Conservation (phyloP, 2,888 invertebrate genomes). For the Pyrgus malvae region DNA sequence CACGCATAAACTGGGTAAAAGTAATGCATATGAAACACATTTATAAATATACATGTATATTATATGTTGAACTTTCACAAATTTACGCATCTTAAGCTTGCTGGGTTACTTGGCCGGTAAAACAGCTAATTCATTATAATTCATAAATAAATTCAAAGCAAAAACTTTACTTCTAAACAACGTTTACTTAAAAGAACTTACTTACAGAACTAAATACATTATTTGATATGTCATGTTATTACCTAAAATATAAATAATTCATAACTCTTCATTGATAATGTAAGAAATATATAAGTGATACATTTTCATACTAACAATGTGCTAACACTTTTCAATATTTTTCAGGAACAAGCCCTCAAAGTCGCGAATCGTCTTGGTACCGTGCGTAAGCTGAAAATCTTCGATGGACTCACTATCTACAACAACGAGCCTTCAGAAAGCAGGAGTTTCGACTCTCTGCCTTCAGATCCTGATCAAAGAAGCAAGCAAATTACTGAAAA, state of each 20-base stretch:
- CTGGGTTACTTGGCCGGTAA: background rate
- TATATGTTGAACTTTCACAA: conserved; percentile 14
- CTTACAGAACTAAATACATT: no score
- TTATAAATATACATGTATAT: conserved; percentile 1
- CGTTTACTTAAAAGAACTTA: no score
- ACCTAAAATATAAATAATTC: no score
- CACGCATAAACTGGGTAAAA: conserved; percentile 11
- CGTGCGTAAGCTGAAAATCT: conserved; percentile 57
- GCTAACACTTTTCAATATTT: conserved; percentile 26
- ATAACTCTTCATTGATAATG: no score
- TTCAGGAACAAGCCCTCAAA: conserved; percentile 69
- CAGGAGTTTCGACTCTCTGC: conserved; percentile 58
- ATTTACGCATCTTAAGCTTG: conserved; percentile 3
- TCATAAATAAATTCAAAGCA: background rate
- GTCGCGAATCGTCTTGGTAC: conserved; percentile 60
- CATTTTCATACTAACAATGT: background rate
- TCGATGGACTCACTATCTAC: conserved; percentile 62
- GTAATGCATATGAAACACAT: conserved; percentile 2
- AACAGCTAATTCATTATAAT: background rate
- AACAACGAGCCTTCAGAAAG: conserved; percentile 62
- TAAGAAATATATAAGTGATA: background rate
- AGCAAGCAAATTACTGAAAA: conserved; percentile 59
- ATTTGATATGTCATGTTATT: no score
- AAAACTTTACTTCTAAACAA: background rate
- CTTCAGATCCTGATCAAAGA: conserved; percentile 55